Percentiles rank a stretch among this genome's conserved stretches.
Conservation (phyloP, 2,888 invertebrate genomes). For the Neoscelio sp. region DNA sequence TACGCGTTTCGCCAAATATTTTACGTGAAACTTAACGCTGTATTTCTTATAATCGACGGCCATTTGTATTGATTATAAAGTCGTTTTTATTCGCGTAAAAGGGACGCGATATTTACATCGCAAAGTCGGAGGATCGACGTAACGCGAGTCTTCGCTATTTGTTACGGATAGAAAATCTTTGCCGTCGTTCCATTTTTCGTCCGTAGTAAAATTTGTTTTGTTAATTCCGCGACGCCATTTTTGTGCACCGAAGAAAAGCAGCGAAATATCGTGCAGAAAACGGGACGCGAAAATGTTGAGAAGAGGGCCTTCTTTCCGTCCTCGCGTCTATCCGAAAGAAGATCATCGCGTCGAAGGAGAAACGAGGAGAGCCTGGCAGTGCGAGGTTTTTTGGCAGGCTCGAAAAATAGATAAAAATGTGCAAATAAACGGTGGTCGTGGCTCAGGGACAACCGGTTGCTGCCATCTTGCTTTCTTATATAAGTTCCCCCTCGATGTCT, state of each 20-base stretch:
- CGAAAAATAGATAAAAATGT: constrained; percentile 82
- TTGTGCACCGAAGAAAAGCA: constrained; percentile 35
- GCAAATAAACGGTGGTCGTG: constrained; percentile 81
- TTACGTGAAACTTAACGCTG: too few relatives aligned
- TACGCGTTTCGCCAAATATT: too few relatives aligned
- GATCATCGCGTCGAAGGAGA: constrained; percentile 62
- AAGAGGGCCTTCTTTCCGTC: constrained; percentile 8
- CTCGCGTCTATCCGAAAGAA: constrained; percentile 57
- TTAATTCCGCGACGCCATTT: constrained; percentile 40
- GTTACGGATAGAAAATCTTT: too few relatives aligned
- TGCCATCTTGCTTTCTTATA: constrained; percentile 82
- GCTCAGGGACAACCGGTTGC: constrained; percentile 83
- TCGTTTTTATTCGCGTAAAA: too few relatives aligned
- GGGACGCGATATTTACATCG: too few relatives aligned
- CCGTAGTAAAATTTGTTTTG: too few relatives aligned
- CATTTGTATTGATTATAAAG: too few relatives aligned
- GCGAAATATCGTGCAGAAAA: constrained; percentile 35
- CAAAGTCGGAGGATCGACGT: too few relatives aligned
- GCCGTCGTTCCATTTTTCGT: too few relatives aligned
- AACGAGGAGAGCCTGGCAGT: constrained; percentile 59
- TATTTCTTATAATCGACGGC: too few relatives aligned
- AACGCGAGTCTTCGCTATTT: too few relatives aligned
- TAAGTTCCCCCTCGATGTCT: constrained; percentile 77
- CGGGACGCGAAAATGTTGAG: constrained; percentile 22
- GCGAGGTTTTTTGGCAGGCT: constrained; percentile 68